Evolutionary conservation across 2,113 vertebrate genomes (phyloP), one percentile per base, ranked within the genome.

Genomic region (Phylloscopus trochilus): DNA sequence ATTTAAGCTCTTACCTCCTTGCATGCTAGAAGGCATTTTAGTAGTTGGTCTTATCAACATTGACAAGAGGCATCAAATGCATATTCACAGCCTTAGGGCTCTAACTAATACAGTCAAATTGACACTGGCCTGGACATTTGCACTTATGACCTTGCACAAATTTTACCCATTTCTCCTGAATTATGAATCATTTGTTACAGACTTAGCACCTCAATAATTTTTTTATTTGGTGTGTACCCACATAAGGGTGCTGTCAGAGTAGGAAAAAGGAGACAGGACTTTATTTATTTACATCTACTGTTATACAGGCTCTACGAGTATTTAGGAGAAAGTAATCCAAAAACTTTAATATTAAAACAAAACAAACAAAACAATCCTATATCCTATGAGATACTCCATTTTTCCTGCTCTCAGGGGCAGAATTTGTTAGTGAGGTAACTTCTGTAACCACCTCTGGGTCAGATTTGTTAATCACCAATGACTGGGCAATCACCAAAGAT

Each of bases 341-440:
- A 90, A 89, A 44, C 10, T 46, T 53, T n/a, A 55, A 83, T 73
- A 74, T 20, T 8, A 52, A 60, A 31, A 18, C 3, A 44, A 77
- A 8, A 47, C 15, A 5, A 49, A 24, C 1, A n/a, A 46, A 41
- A n/a, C 8, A 28, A 3, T 2, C 1, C 6, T 22, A 60, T 8
- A 10, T 35, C 4, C 20, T 33, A 6, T 26, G 49, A 39, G 35
- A 81, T 74, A n/a, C 2, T 66, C 3, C 0, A 13, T 24, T 72
- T 74, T 21, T 21, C 19, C 43, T 58, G 7, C 17, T 83, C 72
- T 86, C 31, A n/a, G 53, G 44, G 83, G 27, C 7, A 63, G 39
- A 49, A 46, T 51, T 62, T 53, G 5, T 30, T 80, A 33, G 60
- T 46, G 37, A 74, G 9, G 26, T 28, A n/a, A 62, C 12, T 14